Conservation (phyloP, 2,797 vertebrate genomes). For the Chrosomus eos region DNA sequence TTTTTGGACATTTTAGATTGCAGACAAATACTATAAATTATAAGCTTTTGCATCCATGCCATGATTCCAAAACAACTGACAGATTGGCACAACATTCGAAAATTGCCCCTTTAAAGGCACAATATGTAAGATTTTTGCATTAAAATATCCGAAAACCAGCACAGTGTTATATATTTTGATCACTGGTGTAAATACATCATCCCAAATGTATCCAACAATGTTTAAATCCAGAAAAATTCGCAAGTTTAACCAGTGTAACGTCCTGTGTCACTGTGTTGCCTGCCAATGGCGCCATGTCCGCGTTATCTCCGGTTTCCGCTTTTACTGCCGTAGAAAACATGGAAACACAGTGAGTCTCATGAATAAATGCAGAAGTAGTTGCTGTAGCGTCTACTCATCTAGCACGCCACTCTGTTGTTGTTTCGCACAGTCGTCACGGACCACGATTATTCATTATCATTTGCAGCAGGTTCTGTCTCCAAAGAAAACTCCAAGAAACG, state of each 20-base stretch:
- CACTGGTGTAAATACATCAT: neutral
- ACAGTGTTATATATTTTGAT: neutral
- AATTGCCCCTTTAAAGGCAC: neutral
- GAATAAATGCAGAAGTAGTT: neutral
- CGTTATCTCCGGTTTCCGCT: neutral
- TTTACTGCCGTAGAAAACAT: neutral
- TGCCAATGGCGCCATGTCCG: neutral
- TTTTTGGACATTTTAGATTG: neutral
- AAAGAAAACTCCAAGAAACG: neutral
- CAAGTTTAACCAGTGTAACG: neutral
- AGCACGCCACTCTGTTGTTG: neutral
- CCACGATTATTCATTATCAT: neutral
- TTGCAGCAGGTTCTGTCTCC: neutral
- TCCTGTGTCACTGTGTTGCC: neutral
- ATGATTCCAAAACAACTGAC: neutral
- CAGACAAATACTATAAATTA: neutral
- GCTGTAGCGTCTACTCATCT: neutral
- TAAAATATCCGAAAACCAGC: neutral
- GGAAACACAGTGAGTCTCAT: neutral
- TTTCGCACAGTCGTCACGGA: neutral
- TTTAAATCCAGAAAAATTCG: neutral
- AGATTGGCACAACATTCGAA: neutral
- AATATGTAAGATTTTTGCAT: neutral
- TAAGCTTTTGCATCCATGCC: neutral
- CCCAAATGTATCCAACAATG: neutral